A percentile compares a stretch with the other conserved stretches of the same genome.
These are phyloP conservation scores for Lanistes nyassanus DNA, from an alignment of 1,140 invertebrate genomes.

Conservation along the genomic window DNA sequence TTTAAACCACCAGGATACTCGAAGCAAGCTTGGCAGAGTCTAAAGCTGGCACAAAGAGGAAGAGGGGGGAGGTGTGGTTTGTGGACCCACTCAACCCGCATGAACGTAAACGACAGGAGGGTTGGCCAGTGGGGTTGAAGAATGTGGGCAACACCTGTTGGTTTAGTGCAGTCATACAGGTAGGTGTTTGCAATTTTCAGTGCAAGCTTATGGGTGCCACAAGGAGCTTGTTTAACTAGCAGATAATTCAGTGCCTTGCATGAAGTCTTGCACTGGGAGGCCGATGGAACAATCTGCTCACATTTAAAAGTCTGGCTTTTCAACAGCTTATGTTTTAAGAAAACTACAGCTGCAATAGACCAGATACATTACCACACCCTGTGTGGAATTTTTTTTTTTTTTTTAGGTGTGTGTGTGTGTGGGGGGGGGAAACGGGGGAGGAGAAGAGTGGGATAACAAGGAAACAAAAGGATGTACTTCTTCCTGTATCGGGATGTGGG, in stretches of 20 bases:
- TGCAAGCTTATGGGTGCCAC: too few relatives aligned
- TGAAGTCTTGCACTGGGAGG: background rate
- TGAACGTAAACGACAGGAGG: conserved; percentile 65
- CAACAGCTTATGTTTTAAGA: conserved; percentile 8
- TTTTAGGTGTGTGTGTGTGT: too few relatives aligned
- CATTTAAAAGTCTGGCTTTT: conserved; percentile 10
- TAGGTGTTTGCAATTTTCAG: conserved; percentile 22
- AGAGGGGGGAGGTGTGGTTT: conserved; percentile 66
- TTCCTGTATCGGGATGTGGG: too few relatives aligned
- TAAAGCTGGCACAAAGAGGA: conserved; percentile 65
- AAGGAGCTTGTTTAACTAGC: too few relatives aligned
- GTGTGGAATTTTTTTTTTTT: too few relatives aligned
- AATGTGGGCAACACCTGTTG: conserved; percentile 73
- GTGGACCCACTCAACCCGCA: conserved; percentile 69
- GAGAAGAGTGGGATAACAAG: too few relatives aligned
- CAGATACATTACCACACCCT: conserved; percentile 15
- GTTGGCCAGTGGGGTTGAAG: conserved; percentile 70
- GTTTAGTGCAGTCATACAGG: conserved; percentile 72
- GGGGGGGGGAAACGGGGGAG: too few relatives aligned
- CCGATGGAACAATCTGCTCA: background rate
- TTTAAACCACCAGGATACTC: conserved; percentile 59
- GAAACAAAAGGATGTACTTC: too few relatives aligned
- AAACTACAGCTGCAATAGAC: background rate
- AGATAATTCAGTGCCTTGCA: background rate
- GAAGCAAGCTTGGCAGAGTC: conserved; percentile 68